phyloP scores from a whole-genome alignment of 2,113 vertebrate species.

The Nycticebus coucang region DNA sequence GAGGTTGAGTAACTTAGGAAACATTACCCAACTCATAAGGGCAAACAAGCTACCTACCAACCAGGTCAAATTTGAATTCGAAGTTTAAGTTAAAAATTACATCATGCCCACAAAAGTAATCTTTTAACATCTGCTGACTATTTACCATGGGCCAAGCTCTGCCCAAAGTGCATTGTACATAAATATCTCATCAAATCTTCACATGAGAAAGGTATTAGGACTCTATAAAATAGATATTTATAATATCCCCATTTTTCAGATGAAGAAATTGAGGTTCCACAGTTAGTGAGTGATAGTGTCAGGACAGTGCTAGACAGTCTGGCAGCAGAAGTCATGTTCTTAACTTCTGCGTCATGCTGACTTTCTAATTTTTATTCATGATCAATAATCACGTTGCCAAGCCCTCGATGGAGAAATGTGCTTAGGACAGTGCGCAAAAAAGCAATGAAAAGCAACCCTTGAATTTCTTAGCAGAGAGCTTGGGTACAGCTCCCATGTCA shows the following conservation, averaged over 20 bases:
- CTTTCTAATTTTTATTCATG: background rate
- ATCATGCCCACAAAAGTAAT: background rate
- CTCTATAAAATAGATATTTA: background rate
- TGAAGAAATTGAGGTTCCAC: background rate
- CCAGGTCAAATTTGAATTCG: constrained; percentile 51
- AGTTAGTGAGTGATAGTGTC: background rate
- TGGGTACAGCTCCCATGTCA: background rate
- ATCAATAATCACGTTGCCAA: background rate
- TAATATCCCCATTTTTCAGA: background rate
- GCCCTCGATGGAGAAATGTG: background rate
- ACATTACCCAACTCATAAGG: accelerated
- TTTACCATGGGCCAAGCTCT: background rate
- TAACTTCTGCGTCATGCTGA: background rate
- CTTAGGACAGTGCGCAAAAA: background rate
- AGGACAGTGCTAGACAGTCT: background rate
- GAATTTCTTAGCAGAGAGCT: background rate
- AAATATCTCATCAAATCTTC: background rate
- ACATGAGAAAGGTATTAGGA: background rate
- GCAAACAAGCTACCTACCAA: accelerated
- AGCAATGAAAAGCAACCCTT: background rate
- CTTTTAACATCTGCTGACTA: background rate
- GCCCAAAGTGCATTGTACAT: background rate
- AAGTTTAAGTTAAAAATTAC: background rate
- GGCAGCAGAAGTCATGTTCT: background rate
- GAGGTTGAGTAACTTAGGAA: background rate